Base-by-base conservation (phyloP, 2,888 invertebrate genomes). In the Apamea crenata region DNA sequence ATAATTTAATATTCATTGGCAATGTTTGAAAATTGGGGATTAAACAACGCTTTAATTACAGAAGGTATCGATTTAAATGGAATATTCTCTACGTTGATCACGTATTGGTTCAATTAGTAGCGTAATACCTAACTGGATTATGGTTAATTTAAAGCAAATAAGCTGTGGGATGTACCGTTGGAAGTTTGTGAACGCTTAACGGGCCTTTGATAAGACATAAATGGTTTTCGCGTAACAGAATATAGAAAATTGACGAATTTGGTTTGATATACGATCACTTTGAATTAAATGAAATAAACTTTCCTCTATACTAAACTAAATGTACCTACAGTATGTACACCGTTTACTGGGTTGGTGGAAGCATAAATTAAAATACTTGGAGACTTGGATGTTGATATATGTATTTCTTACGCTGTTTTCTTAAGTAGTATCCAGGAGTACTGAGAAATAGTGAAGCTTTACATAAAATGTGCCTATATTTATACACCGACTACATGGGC, bases 1-100 rank as follows among this genome's bases (percentile, higher is more conserved):
- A 86, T 75, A 77, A 82, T 79, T 87, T 74, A 77, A 82, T 85
- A 88, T 82, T 85, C 86, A 85, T 88, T 72, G 82, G 56, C 66
- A 65, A 71, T 76, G 40, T 87, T 81, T 87, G 85, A 85, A 85
- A 78, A 78, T 84, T 81, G 65, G 36, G 67, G 75, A 78, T 87
- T 84, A 61, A 66, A 74, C 70, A 74, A 56, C 32, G 81, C 18
- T 76, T 75, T 78, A 77, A 84, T 87, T 84, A 85, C 56, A 56
- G 59, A 61, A 67, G 44, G 73, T 76, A 77, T 77, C 47, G 76
- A 71, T 77, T 87, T 81, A 56, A 70, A 81, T 87, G 63, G 40
- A 68, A 77, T 74, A 72, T 77, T 77, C 16, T 74, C 53, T 61
- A 81, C 36, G 63, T 77, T 53, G 74, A 77, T 75, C 77, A 77